Base-by-base conservation (phyloP, 2,113 vertebrate species). In the Camelus bactrianus region DNA sequence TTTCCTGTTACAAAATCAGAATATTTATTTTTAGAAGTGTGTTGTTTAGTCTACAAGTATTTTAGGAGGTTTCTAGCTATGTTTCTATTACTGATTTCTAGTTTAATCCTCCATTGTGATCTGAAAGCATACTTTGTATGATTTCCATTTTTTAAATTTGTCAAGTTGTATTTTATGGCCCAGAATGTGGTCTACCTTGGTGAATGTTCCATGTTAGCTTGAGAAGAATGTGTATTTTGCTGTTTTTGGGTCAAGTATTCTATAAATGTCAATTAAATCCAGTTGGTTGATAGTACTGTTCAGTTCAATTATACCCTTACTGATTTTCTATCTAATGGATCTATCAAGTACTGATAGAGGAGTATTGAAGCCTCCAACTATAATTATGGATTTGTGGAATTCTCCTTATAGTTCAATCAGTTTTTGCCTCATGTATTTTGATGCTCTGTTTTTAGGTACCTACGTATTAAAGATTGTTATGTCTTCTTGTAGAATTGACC, bases 241-340 rank as follows among this genome's bases (percentile, higher is more conserved):
- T 92, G 22, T 84, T 58, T 35, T 77, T 90, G 38, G 42, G 50
- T 77, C 42, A 92, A 72, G 22, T 92, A 38, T 46, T 89, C 79
- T 94, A 35, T 95, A 96, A 94, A 81, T 94, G 50, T 92, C 80
- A 92, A 60, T 95, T 86, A 67, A 65, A 69, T 67, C 42, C 72
- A 64, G 42, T 69, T 93, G 64, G 94, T 87, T 87, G 56, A 87
- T 92, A n/a, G 50, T 62, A 32, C 80, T 92, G n/a, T 89, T 95
- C 48, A 89, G 17, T 93, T 95, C 42, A 86, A 72, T 86, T 95
- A 56, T 94, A 92, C 83, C 30, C 75, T 82, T 86, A 73, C 60
- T 90, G 84, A 90, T 82, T 95, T 96, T 92, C 77, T n/a, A 73
- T 32, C 54, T 73, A 28, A 76, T 92, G 22, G 17, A 64, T 62